Evolutionary conservation across 1,140 invertebrate species (phyloP).

Genomic region (Streblospio benedicti): DNA sequence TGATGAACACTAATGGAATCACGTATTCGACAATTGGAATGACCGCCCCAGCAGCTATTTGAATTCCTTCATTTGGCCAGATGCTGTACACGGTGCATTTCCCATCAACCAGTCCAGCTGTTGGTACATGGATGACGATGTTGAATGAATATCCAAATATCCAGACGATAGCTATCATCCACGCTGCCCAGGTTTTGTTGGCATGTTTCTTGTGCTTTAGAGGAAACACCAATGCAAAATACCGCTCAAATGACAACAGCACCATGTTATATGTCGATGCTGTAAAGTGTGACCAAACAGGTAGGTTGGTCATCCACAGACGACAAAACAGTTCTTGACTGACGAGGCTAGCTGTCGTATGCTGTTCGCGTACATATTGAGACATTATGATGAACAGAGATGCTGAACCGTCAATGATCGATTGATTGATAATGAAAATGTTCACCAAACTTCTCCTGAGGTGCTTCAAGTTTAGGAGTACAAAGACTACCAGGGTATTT

Average conservation of each 20-base stretch:
- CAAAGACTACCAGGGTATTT: too few species aligned
- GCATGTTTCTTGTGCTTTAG: not conserved
- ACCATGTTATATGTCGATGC: constrained; percentile 12
- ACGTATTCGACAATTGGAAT: constrained; percentile 1
- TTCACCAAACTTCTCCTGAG: too few species aligned
- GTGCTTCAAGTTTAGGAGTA: too few species aligned
- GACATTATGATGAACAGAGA: constrained; percentile 8
- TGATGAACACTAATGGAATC: constrained; percentile 4
- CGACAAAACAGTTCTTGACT: constrained; percentile 8
- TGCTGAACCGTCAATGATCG: constrained; percentile 7
- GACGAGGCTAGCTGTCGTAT: not conserved
- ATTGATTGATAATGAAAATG: constrained; percentile 6
- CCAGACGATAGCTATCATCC: constrained; percentile 2
- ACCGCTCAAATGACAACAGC: constrained; percentile 6
- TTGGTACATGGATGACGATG: not conserved
- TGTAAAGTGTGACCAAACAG: constrained; percentile 1
- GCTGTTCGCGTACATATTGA: too few species aligned
- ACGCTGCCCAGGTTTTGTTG: too few species aligned
- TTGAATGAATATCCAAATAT: constrained; percentile 1
- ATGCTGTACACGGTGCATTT: not conserved
- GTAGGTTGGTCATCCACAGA: constrained; percentile 10
- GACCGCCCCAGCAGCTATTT: not conserved
- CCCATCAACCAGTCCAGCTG: constrained; percentile 3
- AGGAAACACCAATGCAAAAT: constrained; percentile 3
- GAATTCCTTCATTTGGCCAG: not conserved